phyloP scores from a whole-genome alignment of 2,113 vertebrate genomes.

The Petroica traversi region DNA sequence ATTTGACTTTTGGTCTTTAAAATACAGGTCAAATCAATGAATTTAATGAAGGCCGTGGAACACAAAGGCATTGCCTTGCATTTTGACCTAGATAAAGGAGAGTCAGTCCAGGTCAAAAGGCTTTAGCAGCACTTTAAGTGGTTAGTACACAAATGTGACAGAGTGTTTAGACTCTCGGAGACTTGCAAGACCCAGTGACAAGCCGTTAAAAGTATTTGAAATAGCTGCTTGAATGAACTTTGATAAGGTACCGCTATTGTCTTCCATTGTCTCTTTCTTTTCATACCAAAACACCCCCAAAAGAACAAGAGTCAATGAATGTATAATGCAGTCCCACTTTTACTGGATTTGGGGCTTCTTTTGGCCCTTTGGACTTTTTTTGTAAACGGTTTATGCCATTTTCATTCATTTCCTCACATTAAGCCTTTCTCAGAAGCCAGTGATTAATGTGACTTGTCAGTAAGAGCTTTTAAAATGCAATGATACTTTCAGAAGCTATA shows the following conservation, averaged over 20 bases:
- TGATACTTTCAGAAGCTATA: slow-evolving; percentile 59
- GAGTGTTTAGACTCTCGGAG: slow-evolving; percentile 87
- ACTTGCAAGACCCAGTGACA: slow-evolving; percentile 92
- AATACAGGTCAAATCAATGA: slow-evolving; percentile 99
- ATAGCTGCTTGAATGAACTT: slow-evolving; percentile 89
- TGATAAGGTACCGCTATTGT: slow-evolving; percentile 90
- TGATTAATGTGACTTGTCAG: slow-evolving; percentile 71
- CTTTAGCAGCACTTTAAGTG: slow-evolving; percentile 91
- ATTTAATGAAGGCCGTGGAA: slow-evolving; percentile 97
- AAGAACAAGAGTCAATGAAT: slow-evolving; percentile 89
- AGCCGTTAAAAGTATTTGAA: slow-evolving; percentile 96
- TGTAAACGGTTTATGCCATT: slow-evolving; percentile 74
- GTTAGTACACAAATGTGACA: slow-evolving; percentile 99
- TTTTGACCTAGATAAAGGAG: slow-evolving; percentile 96
- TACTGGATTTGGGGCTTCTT: slow-evolving; percentile 74
- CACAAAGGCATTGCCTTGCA: slow-evolving; percentile 95
- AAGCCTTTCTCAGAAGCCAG: slow-evolving; percentile 60
- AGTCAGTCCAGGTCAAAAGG: slow-evolving; percentile 97
- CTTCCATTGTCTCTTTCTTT: slow-evolving; percentile 79
- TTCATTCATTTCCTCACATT: slow-evolving; percentile 74
- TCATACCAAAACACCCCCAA: slow-evolving; percentile 81
- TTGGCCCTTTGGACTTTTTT: slow-evolving; percentile 69
- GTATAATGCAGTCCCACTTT: slow-evolving; percentile 84
- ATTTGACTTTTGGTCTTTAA: slow-evolving; percentile 96
- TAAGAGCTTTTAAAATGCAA: slow-evolving; percentile 66